phyloP scores from a whole-genome alignment of 2,113 vertebrate genomes.

The Perccottus glenii region DNA sequence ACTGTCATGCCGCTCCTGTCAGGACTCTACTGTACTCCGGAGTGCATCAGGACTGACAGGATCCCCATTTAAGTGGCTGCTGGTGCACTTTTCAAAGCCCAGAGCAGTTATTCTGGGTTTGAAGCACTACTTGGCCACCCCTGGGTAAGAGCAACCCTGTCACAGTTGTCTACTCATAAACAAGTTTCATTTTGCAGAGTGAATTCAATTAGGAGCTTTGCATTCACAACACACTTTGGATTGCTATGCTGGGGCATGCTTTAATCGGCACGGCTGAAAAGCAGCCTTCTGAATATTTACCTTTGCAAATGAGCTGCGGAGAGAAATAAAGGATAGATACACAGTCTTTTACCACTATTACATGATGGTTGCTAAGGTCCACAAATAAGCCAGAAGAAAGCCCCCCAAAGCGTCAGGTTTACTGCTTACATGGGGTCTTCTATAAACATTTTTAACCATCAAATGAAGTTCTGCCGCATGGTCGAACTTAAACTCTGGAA shows the following conservation, averaged over 20 bases:
- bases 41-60: constrained; percentile 49
- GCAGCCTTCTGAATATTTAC: constrained; percentile 67
- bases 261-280: constrained; percentile 45
- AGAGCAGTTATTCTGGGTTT: constrained; percentile 24
- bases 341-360: constrained; percentile 3
- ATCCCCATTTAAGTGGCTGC: constrained; percentile 42
- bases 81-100: constrained; percentile 44
- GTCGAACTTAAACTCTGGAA: neutral
- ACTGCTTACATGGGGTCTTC: neutral
- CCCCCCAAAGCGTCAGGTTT: neutral
- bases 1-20: constrained; percentile 23
- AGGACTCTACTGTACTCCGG: constrained; percentile 21
- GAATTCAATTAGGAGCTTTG: constrained; percentile 59
- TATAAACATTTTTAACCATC: neutral
- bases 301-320: constrained; percentile 55
- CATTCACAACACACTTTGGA: constrained; percentile 56
- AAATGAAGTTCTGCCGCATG: neutral
- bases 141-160: constrained; percentile 42
- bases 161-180: constrained; percentile 67
- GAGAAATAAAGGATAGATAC: constrained; percentile 1
- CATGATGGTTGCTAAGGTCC: neutral
- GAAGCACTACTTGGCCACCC: constrained; percentile 61
- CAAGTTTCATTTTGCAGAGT: constrained; percentile 61
- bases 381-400: constrained; percentile 6
- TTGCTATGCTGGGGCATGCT: constrained; percentile 54